Percentiles rank a stretch among this genome's conserved stretches.
Evolutionary conservation across 2,888 invertebrate species (phyloP).

Genomic region (Eremobia ochroleuca): DNA sequence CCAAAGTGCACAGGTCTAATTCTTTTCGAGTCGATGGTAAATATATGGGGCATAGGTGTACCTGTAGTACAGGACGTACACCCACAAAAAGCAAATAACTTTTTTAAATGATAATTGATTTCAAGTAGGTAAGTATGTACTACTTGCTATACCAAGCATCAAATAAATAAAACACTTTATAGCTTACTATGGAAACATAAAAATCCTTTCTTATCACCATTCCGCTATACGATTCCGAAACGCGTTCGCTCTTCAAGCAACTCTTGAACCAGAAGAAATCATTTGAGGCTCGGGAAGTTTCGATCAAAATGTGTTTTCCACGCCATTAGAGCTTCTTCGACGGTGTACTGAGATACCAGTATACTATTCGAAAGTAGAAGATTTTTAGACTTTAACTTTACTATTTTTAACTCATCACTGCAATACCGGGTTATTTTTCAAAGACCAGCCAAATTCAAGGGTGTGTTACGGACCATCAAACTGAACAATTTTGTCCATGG

Average conservation of each 20-base stretch:
- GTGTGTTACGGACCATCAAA: too few relatives aligned
- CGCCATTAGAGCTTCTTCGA: conserved; percentile 67
- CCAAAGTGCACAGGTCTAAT: not conserved
- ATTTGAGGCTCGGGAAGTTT: conserved; percentile 71
- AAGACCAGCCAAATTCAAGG: too few relatives aligned
- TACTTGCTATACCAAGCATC: not conserved
- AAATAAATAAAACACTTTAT: conserved; percentile 27
- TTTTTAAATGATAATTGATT: not conserved
- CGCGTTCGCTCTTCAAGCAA: conserved; percentile 62
- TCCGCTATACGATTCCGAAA: conserved; percentile 53
- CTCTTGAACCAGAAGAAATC: conserved; percentile 71
- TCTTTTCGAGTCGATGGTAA: not conserved
- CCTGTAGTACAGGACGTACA: not conserved
- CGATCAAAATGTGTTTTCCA: conserved; percentile 74
- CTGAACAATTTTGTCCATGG: too few relatives aligned
- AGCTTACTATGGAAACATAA: conserved; percentile 28
- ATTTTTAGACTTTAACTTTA: conserved; percentile 2
- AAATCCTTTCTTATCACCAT: conserved; percentile 54
- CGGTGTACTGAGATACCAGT: conserved; percentile 47
- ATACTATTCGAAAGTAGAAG: conserved; percentile 20
- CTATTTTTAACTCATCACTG: too few relatives aligned
- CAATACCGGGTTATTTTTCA: too few relatives aligned
- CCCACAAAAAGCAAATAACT: not conserved
- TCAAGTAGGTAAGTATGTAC: not conserved
- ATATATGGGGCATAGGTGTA: not conserved